Evolutionary conservation across 2,888 invertebrate genomes (phyloP).

Genomic region (Polymixis lichenea): DNA sequence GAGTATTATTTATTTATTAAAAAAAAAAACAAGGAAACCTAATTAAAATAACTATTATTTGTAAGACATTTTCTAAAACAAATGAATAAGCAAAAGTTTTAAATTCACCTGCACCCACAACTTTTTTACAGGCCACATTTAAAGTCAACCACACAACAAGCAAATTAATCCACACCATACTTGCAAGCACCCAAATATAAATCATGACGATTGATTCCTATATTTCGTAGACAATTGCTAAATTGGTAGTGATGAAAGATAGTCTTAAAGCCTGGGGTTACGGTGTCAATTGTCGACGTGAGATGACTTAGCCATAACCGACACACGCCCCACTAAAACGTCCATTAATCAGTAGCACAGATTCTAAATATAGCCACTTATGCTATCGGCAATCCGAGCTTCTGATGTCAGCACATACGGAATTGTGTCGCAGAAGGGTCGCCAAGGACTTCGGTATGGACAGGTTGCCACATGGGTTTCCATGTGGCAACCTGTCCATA

Average conservation of each 20-base stretch:
- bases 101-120: background rate
- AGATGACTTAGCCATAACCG: conserved; percentile 77
- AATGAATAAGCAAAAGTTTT: background rate
- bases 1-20: background rate
- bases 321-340: conserved; percentile 77
- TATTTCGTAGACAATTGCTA: conserved; percentile 65
- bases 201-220: conserved; percentile 67
- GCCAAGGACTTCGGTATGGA: conserved; percentile 49
- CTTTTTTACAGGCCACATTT: background rate
- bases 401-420: conserved; percentile 83
- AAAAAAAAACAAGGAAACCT: background rate
- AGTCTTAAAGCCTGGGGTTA: conserved; percentile 83
- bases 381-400: conserved; percentile 80
- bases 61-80: background rate
- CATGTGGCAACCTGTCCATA: no score
- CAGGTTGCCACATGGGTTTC: conserved; percentile 14
- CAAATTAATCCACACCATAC: conserved; percentile 43
- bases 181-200: conserved; percentile 55
- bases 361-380: conserved; percentile 90
- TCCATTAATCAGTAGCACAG: conserved; percentile 87
- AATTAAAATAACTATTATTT: background rate
- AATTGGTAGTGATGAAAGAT: conserved; percentile 75
- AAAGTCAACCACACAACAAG: background rate
- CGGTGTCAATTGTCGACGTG: conserved; percentile 84
- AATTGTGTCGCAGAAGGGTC: conserved; percentile 62